phyloP scores from a whole-genome alignment of 2,888 invertebrate genomes.

The Heliconius sara region DNA sequence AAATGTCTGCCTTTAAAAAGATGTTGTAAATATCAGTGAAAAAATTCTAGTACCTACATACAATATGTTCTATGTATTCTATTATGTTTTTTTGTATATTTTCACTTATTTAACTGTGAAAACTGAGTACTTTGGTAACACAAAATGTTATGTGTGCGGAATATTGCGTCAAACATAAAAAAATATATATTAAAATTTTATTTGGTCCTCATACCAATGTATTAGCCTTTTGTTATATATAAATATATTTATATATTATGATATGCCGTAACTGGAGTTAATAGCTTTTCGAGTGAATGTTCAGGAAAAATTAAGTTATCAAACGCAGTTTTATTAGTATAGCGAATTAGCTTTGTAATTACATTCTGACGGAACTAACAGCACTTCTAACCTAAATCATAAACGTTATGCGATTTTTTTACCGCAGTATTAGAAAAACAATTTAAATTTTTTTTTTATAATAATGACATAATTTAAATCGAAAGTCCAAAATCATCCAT shows the following conservation, averaged over 20 bases:
- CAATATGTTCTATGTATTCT: no score
- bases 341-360: constrained; percentile 12
- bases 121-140: no score
- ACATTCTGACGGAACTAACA: background rate
- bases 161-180: no score
- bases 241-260: background rate
- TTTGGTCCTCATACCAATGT: background rate
- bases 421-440: background rate
- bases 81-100: no score
- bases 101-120: no score
- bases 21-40: background rate
- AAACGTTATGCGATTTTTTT: background rate
- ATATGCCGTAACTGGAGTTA: background rate
- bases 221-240: background rate
- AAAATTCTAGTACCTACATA: background rate
- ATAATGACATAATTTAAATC: background rate
- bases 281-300: constrained; percentile 5
- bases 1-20: background rate
- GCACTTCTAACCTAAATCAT: background rate
- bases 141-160: no score
- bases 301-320: constrained; percentile 7
- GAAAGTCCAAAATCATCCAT: background rate
- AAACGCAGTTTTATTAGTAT: constrained; percentile 19
- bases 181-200: no score
- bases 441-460: background rate